Evolutionary conservation across 2,888 invertebrate genomes (phyloP).

Genomic region (Eurytoma californica): DNA sequence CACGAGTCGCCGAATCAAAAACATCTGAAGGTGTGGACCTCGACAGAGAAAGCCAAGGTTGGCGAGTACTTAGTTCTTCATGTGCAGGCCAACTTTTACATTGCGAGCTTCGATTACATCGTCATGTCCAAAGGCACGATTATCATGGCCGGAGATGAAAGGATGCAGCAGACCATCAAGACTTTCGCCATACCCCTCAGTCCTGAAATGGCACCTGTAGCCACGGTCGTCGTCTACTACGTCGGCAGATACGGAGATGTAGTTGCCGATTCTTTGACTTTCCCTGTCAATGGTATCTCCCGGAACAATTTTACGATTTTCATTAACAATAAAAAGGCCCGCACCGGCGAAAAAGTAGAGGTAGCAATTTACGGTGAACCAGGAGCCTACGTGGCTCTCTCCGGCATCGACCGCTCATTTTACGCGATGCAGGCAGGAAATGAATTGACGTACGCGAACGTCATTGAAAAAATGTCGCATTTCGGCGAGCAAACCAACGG

Average conservation of each 20-base stretch:
- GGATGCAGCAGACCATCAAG: constrained; percentile 85
- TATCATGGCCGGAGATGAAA: constrained; percentile 88
- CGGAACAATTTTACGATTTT: constrained; percentile 91
- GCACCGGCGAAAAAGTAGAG: constrained; percentile 94
- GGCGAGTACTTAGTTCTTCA: constrained; percentile 97
- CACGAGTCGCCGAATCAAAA: constrained; percentile 89
- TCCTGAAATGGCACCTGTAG: constrained; percentile 94
- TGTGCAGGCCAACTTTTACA: constrained; percentile 92
- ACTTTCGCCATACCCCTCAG: constrained; percentile 90
- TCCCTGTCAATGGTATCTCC: constrained; percentile 96
- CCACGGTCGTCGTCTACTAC: constrained; percentile 93
- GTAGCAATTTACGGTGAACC: constrained; percentile 91
- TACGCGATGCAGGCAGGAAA: constrained; percentile 96
- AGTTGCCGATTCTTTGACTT: constrained; percentile 94
- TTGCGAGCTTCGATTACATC: constrained; percentile 92
- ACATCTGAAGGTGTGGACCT: constrained; percentile 90
- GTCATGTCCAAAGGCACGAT: constrained; percentile 95
- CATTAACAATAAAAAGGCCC: constrained; percentile 94
- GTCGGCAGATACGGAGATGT: constrained; percentile 89
- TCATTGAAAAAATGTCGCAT: constrained; percentile 89
- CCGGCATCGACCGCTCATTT: constrained; percentile 91
- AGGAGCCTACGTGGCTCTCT: constrained; percentile 94
- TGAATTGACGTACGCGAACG: constrained; percentile 90
- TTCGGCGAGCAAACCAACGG: constrained; percentile 92
- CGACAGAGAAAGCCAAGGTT: constrained; percentile 88